Evolutionary conservation across 2,888 invertebrate genomes (phyloP).

Genomic region (Apamea sordens): DNA sequence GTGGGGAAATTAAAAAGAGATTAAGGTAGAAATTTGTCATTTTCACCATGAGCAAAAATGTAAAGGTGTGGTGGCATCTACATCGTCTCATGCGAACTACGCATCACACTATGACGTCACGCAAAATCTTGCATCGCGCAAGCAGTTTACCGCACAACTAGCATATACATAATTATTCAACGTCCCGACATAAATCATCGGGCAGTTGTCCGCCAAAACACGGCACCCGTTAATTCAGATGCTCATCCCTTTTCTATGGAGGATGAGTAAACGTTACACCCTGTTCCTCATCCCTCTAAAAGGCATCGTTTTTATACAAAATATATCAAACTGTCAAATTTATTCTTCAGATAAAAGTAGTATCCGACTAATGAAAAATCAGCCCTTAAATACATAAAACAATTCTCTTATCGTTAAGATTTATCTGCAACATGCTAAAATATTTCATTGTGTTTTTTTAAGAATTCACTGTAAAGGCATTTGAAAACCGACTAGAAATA

Average conservation of each 20-base stretch:
- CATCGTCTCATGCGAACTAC: too few relatives aligned
- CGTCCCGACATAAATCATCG: too few relatives aligned
- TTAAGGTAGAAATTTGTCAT: background rate
- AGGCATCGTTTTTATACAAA: background rate
- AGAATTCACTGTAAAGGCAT: background rate
- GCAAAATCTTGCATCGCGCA: too few relatives aligned
- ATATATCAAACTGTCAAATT: background rate
- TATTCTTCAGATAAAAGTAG: background rate
- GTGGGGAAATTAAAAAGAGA: conserved; percentile 19
- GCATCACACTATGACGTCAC: too few relatives aligned
- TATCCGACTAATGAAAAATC: background rate
- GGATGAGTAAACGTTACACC: too few relatives aligned
- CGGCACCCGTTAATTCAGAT: too few relatives aligned
- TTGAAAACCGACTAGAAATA: background rate
- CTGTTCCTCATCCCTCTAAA: background rate
- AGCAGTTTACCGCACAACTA: too few relatives aligned
- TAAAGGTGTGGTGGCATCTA: too few relatives aligned
- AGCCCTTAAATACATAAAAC: background rate
- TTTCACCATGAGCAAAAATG: background rate
- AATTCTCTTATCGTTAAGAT: background rate
- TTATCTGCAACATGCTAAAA: background rate
- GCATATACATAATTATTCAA: too few relatives aligned
- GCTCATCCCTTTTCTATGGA: too few relatives aligned
- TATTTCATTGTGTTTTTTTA: background rate
- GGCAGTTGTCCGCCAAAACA: too few relatives aligned